Percentiles rank a stretch among this genome's conserved stretches.
Conservation (phyloP, 2,888 invertebrate genomes). For the Acrobasis repandana region DNA sequence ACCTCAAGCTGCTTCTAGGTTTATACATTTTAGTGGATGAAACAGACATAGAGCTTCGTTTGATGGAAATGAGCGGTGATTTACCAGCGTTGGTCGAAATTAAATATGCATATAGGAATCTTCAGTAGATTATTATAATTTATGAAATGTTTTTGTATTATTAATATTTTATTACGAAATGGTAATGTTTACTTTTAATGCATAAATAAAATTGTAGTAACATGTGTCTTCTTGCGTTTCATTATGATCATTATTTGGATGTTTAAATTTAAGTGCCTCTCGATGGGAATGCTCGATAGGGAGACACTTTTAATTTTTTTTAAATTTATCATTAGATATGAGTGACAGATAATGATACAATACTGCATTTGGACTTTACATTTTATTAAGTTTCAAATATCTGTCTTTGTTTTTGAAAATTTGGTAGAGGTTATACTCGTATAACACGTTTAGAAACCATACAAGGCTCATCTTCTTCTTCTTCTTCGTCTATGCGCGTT, state of each 20-base stretch:
- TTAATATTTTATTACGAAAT: slow-evolving; percentile 2
- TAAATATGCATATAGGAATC: background rate
- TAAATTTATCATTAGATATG: no score
- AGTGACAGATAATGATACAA: no score
- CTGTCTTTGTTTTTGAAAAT: no score
- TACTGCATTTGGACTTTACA: no score
- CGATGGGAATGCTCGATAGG: background rate
- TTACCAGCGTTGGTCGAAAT: slow-evolving; percentile 12
- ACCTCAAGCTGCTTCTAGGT: no score
- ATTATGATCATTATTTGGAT: background rate
- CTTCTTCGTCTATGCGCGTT: no score
- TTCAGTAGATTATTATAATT: slow-evolving; percentile 10
- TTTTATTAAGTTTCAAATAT: no score
- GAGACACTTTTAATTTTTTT: no score
- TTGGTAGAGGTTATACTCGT: no score
- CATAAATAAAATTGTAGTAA: background rate
- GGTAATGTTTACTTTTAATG: slow-evolving; percentile 2
- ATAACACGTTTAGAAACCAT: no score
- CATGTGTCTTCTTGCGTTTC: background rate
- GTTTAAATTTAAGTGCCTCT: background rate
- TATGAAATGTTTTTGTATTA: slow-evolving; percentile 10
- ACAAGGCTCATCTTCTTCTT: no score
- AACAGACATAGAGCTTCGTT: slow-evolving; percentile 54
- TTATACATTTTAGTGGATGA: no score
- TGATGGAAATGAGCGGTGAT: slow-evolving; percentile 46